Percentiles rank a stretch among this genome's conserved stretches.
phyloP scores from a whole-genome alignment of 2,113 vertebrate species.

The Gallinago media region DNA sequence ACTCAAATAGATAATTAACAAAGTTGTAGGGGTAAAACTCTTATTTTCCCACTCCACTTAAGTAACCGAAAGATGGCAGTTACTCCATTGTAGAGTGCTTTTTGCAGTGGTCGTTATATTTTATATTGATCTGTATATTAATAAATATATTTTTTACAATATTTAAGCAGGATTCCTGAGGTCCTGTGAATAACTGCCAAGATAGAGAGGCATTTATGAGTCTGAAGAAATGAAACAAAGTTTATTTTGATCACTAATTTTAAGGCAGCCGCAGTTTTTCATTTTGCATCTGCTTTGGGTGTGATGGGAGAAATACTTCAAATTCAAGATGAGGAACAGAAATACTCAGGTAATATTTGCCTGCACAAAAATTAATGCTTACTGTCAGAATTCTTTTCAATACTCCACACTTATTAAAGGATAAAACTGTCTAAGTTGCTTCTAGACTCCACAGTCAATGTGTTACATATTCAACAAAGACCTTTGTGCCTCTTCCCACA shows the following conservation, averaged over 20 bases:
- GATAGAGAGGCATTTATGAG: not conserved
- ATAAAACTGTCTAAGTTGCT: not conserved
- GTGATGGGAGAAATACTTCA: not conserved
- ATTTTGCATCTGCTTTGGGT: not conserved
- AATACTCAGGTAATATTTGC: not conserved
- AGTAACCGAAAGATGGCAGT: not conserved
- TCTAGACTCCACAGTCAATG: not conserved
- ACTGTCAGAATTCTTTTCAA: not conserved
- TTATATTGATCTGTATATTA: not conserved
- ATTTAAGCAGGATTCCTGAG: not conserved
- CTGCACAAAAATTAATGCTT: not conserved
- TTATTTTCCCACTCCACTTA: not conserved
- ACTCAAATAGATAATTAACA: not conserved
- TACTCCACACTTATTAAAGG: not conserved
- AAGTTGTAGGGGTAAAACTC: not conserved
- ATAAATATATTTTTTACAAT: not conserved
- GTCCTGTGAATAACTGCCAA: not conserved
- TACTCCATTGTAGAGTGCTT: not conserved
- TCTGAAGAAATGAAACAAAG: not conserved
- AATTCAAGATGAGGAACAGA: not conserved
- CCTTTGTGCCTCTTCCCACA: not conserved
- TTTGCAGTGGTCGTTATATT: not conserved
- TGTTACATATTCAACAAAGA: not conserved
- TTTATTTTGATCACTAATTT: not conserved
- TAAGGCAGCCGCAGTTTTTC: not conserved